A percentile compares a stretch with the other conserved stretches of the same genome.
These are phyloP conservation scores for Chloroclysta siterata DNA, from an alignment of 2,888 invertebrate species.

Conservation along the genomic window DNA sequence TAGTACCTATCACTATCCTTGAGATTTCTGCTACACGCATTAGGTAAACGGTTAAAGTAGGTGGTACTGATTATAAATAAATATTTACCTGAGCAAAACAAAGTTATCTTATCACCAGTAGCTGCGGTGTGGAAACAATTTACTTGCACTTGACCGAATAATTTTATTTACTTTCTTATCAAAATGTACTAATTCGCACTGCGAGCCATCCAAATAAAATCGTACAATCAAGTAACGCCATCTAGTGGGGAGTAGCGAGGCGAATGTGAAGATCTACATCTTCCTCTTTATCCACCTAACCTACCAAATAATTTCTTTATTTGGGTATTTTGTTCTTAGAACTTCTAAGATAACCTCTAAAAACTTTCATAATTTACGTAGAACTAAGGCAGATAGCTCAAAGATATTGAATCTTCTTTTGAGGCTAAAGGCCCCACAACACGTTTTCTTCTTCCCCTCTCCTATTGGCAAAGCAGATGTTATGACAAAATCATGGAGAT, in stretches of 20 bases:
- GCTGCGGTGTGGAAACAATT: slow-evolving; percentile 32
- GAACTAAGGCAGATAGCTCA: no score
- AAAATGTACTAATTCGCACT: slow-evolving; percentile 11
- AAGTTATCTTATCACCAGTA: slow-evolving; percentile 41
- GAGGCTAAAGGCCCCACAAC: no score
- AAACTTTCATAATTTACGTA: no score
- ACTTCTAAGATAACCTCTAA: no score
- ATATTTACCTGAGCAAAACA: slow-evolving; percentile 13
- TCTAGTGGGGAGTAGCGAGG: slow-evolving; percentile 45
- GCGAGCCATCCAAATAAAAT: not conserved
- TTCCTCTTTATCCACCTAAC: no score
- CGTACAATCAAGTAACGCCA: slow-evolving; percentile 36
- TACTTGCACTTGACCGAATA: slow-evolving; percentile 39
- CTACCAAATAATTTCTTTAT: no score
- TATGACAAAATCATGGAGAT: no score
- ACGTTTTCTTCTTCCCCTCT: no score
- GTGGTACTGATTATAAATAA: slow-evolving; percentile 9
- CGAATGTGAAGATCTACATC: no score
- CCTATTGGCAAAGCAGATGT: no score
- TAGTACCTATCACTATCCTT: slow-evolving; percentile 4
- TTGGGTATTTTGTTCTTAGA: no score
- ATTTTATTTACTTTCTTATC: slow-evolving; percentile 26
- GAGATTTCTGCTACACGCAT: not conserved
- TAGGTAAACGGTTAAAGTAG: not conserved
- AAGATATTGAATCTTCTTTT: no score